Conservation (phyloP, 2,888 invertebrate species). For the Xanthorhoe designata region DNA sequence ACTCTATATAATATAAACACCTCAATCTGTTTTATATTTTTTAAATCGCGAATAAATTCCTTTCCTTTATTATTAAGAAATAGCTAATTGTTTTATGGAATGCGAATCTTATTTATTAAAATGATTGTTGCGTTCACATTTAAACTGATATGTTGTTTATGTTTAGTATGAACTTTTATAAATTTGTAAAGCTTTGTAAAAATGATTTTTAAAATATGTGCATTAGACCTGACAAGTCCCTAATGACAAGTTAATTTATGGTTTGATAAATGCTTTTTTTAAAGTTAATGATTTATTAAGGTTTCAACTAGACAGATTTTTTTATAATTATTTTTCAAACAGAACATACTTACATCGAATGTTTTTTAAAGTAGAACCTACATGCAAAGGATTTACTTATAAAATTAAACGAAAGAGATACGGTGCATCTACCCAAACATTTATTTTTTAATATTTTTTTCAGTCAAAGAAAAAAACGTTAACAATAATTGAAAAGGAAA, state of each 20-base stretch:
- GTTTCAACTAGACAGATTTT: background rate
- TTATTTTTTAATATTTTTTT: background rate
- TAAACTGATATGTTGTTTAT: conserved; percentile 33
- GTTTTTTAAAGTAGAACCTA: background rate
- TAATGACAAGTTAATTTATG: background rate
- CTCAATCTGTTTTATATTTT: background rate
- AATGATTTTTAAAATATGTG: background rate
- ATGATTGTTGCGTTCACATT: conserved; percentile 22
- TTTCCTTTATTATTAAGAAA: background rate
- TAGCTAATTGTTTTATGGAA: background rate
- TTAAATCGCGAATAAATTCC: background rate
- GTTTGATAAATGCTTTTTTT: background rate
- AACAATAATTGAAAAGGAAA: conserved; percentile 31
- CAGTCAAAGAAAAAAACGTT: conserved; percentile 41
- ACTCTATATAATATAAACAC: conserved; percentile 4
- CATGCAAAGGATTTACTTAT: background rate
- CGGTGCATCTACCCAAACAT: background rate
- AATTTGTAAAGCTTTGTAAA: conserved; percentile 12
- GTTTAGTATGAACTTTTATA: conserved; percentile 7
- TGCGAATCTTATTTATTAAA: conserved; percentile 3
- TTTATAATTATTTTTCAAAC: background rate
- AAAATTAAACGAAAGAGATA: conserved; percentile 1
- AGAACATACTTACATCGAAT: background rate
- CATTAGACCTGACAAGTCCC: background rate
- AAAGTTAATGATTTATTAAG: background rate